Percentiles rank a stretch among this genome's conserved stretches.
Conservation (phyloP, 2,113 vertebrate genomes). For the Lepisosteus osseus region DNA sequence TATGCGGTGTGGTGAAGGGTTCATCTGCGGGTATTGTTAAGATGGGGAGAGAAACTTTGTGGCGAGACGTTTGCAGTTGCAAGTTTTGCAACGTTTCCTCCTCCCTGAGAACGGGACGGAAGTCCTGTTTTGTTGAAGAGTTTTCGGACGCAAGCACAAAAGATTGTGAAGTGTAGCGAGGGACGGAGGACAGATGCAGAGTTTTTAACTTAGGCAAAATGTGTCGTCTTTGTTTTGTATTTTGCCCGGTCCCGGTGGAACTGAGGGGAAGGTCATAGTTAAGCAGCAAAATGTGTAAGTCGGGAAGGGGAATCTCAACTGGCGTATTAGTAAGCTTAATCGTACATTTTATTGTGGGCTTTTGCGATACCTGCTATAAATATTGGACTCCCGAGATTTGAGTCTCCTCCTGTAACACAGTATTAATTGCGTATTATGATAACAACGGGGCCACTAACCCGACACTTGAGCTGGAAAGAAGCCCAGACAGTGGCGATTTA, state of each 20-base stretch:
- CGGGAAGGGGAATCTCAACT: no score
- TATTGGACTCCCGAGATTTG: background rate
- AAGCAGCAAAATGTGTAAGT: no score
- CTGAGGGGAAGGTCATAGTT: no score
- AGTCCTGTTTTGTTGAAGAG: background rate
- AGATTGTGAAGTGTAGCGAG: no score
- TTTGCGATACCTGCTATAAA: background rate
- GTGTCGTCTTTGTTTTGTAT: no score
- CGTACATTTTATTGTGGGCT: background rate
- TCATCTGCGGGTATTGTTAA: background rate
- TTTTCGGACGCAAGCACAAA: no score
- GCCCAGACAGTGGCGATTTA: constrained; percentile 24
- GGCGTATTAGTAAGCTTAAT: no score
- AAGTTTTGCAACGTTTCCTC: constrained; percentile 11
- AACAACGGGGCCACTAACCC: constrained; percentile 15
- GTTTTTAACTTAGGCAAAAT: no score
- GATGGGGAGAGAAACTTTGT: background rate
- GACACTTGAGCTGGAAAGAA: constrained; percentile 23
- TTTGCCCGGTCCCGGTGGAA: no score
- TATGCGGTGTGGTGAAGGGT: background rate
- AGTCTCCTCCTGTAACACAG: constrained; percentile 10
- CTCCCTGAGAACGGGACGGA: background rate
- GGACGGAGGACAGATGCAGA: no score
- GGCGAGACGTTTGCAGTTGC: background rate
- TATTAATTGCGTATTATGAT: constrained; percentile 29